Conservation (phyloP, 2,888 invertebrate species). For the Cantharis rustica region DNA sequence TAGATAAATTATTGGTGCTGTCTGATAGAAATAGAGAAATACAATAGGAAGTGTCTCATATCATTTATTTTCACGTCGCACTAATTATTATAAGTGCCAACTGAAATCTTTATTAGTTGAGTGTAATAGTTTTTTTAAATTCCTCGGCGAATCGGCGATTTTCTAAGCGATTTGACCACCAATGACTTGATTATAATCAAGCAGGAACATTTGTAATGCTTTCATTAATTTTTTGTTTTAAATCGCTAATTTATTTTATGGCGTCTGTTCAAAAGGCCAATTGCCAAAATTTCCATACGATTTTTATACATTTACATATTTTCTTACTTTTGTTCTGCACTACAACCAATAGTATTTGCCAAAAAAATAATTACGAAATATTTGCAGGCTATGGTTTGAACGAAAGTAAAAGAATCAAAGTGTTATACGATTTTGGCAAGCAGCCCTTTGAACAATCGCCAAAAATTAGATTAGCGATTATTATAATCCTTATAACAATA, state of each 20-base stretch:
- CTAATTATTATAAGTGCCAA: background rate
- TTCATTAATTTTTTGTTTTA: background rate
- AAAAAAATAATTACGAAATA: background rate
- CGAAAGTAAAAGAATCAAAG: background rate
- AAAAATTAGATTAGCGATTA: background rate
- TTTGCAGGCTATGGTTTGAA: background rate
- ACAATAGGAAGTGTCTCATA: background rate
- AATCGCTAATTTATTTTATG: conserved; percentile 13
- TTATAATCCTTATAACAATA: background rate
- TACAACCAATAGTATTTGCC: background rate
- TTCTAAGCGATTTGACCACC: too few relatives aligned
- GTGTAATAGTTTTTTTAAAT: background rate
- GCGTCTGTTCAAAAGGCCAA: conserved; percentile 5
- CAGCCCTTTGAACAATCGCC: background rate
- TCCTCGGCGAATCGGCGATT: background rate
- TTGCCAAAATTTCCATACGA: conserved; percentile 5
- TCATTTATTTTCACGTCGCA: background rate
- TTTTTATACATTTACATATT: conserved; percentile 3
- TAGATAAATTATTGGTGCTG: background rate
- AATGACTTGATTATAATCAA: background rate
- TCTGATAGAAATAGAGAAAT: background rate
- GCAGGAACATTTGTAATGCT: background rate
- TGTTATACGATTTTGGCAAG: background rate
- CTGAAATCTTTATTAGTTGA: background rate
- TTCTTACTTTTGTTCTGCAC: conserved; percentile 6